These are phyloP conservation scores for Drosophila orosa DNA, from an alignment of 1,140 invertebrate genomes.

Conservation along the genomic window DNA sequence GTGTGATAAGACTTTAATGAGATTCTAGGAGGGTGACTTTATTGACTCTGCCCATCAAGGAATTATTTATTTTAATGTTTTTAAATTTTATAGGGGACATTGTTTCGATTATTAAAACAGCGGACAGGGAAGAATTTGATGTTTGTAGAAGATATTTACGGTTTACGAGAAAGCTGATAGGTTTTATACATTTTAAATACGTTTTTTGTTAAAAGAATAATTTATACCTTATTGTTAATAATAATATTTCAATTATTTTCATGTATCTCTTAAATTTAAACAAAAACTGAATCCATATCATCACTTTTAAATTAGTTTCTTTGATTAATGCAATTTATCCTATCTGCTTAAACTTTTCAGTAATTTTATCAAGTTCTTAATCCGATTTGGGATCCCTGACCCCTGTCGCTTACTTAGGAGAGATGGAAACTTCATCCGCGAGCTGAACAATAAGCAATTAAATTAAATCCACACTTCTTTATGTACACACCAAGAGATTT, in stretches of 20 bases:
- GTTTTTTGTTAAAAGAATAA: neutral
- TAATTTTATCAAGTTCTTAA: conserved; percentile 46
- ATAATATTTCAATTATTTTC: too few species aligned
- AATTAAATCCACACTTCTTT: conserved; percentile 61
- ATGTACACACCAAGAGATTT: conserved; percentile 8
- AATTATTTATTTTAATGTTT: neutral
- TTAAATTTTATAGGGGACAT: neutral
- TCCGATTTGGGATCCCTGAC: conserved; percentile 34
- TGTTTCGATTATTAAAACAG: neutral
- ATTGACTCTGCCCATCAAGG: neutral
- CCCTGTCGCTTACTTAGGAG: conserved; percentile 5
- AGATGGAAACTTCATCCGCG: conserved; percentile 6
- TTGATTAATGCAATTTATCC: conserved; percentile 7
- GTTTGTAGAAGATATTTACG: neutral
- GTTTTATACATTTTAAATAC: neutral
- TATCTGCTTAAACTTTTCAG: conserved; percentile 17
- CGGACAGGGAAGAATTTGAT: neutral
- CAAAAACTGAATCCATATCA: neutral
- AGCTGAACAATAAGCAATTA: conserved; percentile 57
- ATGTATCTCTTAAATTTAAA: too few species aligned
- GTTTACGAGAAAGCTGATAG: too few species aligned
- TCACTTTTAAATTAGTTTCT: neutral
- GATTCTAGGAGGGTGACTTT: neutral
- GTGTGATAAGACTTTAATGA: conserved; percentile 38
- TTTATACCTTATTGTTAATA: neutral